Evolutionary conservation across 2,113 vertebrate species (phyloP).

Genomic region (Uria lomvia): DNA sequence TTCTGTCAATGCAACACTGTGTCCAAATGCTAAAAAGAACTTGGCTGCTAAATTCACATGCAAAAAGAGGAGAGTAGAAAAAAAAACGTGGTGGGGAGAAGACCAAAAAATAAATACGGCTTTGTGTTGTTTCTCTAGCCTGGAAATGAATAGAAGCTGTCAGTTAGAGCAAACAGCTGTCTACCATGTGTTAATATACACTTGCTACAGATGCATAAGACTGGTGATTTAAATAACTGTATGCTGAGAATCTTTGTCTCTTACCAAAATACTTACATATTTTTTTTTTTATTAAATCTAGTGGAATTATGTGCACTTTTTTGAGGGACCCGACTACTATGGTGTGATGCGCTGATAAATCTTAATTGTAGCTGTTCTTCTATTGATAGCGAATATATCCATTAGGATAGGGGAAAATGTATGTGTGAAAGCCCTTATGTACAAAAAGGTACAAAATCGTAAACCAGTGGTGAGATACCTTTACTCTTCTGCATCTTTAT

Average conservation of each 20-base stretch:
- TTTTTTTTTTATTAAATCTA: neutral
- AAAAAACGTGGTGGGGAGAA: rapidly evolving
- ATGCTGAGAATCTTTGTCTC: neutral
- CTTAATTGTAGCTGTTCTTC: neutral
- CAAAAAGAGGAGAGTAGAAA: neutral
- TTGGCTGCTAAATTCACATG: neutral
- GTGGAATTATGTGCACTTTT: neutral
- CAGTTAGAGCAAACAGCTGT: neutral
- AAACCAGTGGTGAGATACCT: neutral
- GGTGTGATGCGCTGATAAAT: neutral
- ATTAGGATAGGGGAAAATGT: neutral
- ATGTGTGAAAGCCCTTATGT: neutral
- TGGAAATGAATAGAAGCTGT: neutral
- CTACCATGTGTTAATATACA: neutral
- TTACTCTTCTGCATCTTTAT: neutral
- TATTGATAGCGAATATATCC: neutral
- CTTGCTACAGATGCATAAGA: neutral
- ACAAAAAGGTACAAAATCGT: neutral
- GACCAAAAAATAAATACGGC: neutral
- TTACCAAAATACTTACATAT: neutral
- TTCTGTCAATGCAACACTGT: neutral
- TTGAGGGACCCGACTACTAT: rapidly evolving
- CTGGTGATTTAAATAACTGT: neutral
- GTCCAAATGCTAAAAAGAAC: neutral
- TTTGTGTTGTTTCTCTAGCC: neutral